Conservation (phyloP, 2,888 invertebrate genomes). For the Dendrolimus pini region DNA sequence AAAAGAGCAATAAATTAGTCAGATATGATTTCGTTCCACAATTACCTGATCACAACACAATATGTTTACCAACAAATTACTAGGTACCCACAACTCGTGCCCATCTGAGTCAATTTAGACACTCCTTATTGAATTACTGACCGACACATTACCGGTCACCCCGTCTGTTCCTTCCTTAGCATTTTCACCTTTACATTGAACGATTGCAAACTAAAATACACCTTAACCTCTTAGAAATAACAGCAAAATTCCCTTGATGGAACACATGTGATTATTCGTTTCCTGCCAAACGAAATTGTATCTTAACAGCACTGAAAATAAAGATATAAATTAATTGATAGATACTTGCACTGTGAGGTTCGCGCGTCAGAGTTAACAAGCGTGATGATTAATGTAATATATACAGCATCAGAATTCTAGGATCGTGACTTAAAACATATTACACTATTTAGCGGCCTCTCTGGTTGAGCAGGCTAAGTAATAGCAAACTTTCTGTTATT, state of each 20-base stretch:
- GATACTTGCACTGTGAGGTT: constrained; percentile 9
- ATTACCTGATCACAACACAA: constrained; percentile 32
- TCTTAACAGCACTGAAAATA: no score
- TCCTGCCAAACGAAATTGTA: no score
- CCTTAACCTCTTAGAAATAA: constrained; percentile 7
- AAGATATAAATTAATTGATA: no score
- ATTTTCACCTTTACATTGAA: constrained; percentile 7
- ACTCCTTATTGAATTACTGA: constrained; percentile 69
- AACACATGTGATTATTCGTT: no score
- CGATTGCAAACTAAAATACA: constrained; percentile 10
- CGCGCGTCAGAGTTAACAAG: constrained; percentile 48
- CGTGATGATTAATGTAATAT: constrained; percentile 64
- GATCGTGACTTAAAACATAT: constrained; percentile 24
- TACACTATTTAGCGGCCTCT: no score
- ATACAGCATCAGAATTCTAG: constrained; percentile 55
- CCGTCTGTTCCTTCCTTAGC: constrained; percentile 24
- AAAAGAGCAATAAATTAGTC: no score
- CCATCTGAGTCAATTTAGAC: constrained; percentile 70
- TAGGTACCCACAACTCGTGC: constrained; percentile 48
- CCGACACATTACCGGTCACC: constrained; percentile 53
- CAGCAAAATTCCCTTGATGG: constrained; percentile 7
- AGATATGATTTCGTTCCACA: no score
- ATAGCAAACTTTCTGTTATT: no score
- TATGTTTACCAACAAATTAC: constrained; percentile 69
- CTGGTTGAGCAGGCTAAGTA: no score